Evolutionary conservation across 2,797 vertebrate genomes (phyloP).

Genomic region (Ambastaia sidthimunki): DNA sequence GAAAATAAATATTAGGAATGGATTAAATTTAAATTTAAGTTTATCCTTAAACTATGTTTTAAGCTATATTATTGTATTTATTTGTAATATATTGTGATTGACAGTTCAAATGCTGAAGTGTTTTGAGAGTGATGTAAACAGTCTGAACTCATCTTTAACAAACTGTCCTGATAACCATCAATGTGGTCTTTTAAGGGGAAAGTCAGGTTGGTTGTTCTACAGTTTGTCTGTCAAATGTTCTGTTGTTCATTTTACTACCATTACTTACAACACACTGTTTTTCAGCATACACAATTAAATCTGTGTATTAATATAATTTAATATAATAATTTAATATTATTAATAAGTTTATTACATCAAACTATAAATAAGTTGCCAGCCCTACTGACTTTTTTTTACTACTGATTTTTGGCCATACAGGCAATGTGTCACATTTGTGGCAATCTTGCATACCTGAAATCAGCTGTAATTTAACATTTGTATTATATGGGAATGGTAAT

Average conservation of each 20-base stretch:
- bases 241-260: not conserved
- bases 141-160: not conserved
- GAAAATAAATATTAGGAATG: not conserved
- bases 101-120: constrained; percentile 34
- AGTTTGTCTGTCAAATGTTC: not conserved
- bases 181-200: not conserved
- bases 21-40: not conserved
- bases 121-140: not conserved
- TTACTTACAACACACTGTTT: not conserved
- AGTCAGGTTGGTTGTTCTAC: not conserved
- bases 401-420: not conserved
- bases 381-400: not conserved
- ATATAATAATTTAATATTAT: too few relatives aligned
- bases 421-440: not conserved
- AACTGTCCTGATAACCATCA: not conserved
- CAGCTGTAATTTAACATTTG: not conserved
- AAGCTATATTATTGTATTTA: too few relatives aligned
- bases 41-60: not conserved
- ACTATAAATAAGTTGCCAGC: not conserved
- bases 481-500: not conserved
- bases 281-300: not conserved
- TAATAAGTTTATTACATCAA: not conserved
- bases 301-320: not conserved
- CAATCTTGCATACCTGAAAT: not conserved
- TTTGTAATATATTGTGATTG: not conserved